A percentile compares a stretch with the other conserved stretches of the same genome.
Conservation (phyloP, 2,113 vertebrate genomes). For the Passerina amoena region DNA sequence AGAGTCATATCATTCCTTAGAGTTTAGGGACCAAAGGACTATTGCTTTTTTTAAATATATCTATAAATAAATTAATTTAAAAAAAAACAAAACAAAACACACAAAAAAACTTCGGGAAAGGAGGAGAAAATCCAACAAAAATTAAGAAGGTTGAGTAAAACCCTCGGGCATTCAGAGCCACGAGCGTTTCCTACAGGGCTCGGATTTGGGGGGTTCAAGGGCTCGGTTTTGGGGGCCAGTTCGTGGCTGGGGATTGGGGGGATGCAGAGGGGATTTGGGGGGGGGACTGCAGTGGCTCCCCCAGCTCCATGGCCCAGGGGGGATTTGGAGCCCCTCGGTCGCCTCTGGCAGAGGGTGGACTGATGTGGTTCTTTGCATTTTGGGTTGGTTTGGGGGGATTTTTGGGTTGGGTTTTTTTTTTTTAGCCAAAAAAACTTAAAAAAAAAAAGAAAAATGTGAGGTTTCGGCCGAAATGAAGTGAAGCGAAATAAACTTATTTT, state of each 20-base stretch:
- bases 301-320: not conserved
- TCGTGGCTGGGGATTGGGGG: not conserved
- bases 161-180: not conserved
- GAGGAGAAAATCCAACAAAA: not conserved
- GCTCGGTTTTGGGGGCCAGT: not conserved
- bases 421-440: not conserved
- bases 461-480: not conserved
- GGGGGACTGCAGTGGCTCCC: not conserved
- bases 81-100: conserved; percentile 21
- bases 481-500: conserved; percentile 63
- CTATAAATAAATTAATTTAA: conserved; percentile 78
- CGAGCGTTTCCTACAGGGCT: not conserved
- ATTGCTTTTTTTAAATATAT: conserved; percentile 80
- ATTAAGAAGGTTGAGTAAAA: not conserved
- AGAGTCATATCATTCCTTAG: conserved; percentile 84
- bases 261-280: not conserved
- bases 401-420: not conserved
- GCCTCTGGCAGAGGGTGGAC: not conserved
- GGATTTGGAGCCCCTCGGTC: not conserved
- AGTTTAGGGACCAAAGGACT: conserved; percentile 86
- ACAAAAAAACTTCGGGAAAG: not conserved
- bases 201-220: not conserved
- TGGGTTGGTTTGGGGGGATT: not conserved
- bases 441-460: conserved; percentile 11
- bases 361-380: not conserved